phyloP scores from a whole-genome alignment of 2,888 invertebrate species.

The Bruchidius siliquastri region DNA sequence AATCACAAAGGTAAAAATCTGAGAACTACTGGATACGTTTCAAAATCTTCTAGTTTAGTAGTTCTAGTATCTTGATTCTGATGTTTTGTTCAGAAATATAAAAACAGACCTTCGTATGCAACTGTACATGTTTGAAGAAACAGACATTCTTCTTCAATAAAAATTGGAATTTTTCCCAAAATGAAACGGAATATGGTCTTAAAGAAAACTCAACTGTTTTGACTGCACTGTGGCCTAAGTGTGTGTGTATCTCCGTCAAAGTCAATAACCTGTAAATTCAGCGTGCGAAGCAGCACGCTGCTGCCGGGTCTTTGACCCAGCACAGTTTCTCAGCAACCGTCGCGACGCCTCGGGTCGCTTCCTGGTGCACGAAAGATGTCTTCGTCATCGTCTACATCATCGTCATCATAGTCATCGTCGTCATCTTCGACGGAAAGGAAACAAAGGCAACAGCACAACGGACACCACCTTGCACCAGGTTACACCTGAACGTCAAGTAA shows the following conservation, averaged over 20 bases:
- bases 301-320: neutral
- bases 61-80: too few relatives aligned
- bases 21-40: too few relatives aligned
- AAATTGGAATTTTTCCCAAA: neutral
- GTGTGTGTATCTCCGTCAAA: slow-evolving; percentile 1
- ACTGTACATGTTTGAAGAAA: too few relatives aligned
- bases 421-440: slow-evolving; percentile 11
- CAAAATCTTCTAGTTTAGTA: too few relatives aligned
- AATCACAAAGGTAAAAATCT: too few relatives aligned
- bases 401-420: slow-evolving; percentile 22
- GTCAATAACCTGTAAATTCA: slow-evolving; percentile 6
- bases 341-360: slow-evolving; percentile 36
- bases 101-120: too few relatives aligned
- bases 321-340: slow-evolving; percentile 1
- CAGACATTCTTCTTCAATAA: neutral
- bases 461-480: too few relatives aligned
- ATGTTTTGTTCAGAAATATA: too few relatives aligned
- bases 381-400: slow-evolving; percentile 25
- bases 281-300: slow-evolving; percentile 1
- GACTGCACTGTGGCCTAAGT: neutral
- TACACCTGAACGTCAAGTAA: too few relatives aligned
- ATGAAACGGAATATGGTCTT: neutral
- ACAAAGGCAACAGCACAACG: slow-evolving; percentile 12
- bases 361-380: slow-evolving; percentile 40
- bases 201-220: neutral